Percentiles rank a stretch among this genome's conserved stretches.
These are phyloP conservation scores for Atethmia centrago DNA, from an alignment of 2,888 invertebrate genomes.

Conservation along the genomic window DNA sequence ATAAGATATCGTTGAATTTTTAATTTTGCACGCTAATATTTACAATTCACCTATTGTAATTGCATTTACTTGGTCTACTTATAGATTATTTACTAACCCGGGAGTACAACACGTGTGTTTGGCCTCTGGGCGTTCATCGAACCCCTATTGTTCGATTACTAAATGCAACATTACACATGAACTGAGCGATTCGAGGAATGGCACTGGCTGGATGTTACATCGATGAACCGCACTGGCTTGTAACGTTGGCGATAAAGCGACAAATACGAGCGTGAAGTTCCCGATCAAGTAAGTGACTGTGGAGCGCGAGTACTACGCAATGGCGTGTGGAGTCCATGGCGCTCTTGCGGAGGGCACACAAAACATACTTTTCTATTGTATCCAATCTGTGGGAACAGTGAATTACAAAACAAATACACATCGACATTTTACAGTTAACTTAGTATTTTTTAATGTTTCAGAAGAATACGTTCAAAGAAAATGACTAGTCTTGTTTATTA, in stretches of 20 bases:
- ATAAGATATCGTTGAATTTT: constrained; percentile 80
- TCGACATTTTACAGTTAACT: constrained; percentile 69
- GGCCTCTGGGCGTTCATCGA: constrained; percentile 80
- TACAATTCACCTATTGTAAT: constrained; percentile 68
- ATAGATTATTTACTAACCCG: constrained; percentile 77
- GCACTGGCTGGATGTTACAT: constrained; percentile 68
- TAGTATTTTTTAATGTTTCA: constrained; percentile 56
- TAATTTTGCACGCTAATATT: constrained; percentile 70
- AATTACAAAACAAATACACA: constrained; percentile 82
- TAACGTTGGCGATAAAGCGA: constrained; percentile 66
- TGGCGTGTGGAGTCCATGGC: constrained; percentile 69
- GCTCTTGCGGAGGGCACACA: constrained; percentile 78
- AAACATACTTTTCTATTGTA: constrained; percentile 86
- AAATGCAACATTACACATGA: constrained; percentile 71
- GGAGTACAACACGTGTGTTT: constrained; percentile 75
- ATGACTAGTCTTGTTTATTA: constrained; percentile 16
- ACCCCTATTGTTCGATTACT: constrained; percentile 70
- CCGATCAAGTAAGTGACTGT: constrained; percentile 81
- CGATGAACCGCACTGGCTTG: constrained; percentile 69
- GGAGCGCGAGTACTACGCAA: constrained; percentile 71
- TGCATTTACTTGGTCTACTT: constrained; percentile 51
- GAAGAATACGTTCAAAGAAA: constrained; percentile 13
- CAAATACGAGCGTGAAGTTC: constrained; percentile 79
- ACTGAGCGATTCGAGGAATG: constrained; percentile 67
- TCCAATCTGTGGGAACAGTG: constrained; percentile 84